phyloP scores from a whole-genome alignment of 2,888 invertebrate genomes.

The Danaus chrysippus region DNA sequence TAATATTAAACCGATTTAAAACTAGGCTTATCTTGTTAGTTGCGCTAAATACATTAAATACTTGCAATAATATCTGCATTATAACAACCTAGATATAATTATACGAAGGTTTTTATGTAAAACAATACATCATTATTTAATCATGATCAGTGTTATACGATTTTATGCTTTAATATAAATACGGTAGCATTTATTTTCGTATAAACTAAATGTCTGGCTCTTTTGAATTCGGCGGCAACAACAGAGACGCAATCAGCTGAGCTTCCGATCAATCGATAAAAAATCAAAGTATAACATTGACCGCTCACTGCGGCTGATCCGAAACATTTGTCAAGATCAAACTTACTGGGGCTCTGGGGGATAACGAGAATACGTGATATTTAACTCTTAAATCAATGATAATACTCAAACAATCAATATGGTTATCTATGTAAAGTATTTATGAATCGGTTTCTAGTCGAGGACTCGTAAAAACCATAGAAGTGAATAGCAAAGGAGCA shows the following conservation, averaged over 20 bases:
- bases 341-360: constrained; percentile 40
- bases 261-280: constrained; percentile 76
- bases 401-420: not conserved
- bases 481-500: constrained; percentile 56
- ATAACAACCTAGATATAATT: constrained; percentile 1
- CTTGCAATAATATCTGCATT: constrained; percentile 1
- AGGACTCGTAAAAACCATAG: constrained; percentile 68
- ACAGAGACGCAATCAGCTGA: constrained; percentile 76
- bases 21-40: constrained; percentile 5
- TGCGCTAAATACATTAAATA: not conserved
- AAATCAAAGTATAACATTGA: constrained; percentile 55
- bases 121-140: constrained; percentile 5
- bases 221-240: constrained; percentile 70
- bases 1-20: constrained; percentile 2
- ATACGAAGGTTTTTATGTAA: not conserved
- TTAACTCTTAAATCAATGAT: not conserved
- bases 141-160: not conserved
- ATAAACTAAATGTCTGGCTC: constrained; percentile 4
- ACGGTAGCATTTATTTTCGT: not conserved
- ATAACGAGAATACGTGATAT: not conserved
- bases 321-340: constrained; percentile 76
- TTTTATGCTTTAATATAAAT: not conserved
- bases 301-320: constrained; percentile 65
- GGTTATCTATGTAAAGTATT: not conserved
- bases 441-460: constrained; percentile 39